Evolutionary conservation across 2,113 vertebrate genomes (phyloP), one percentile per base, ranked within the genome.

Genomic region (Athene noctua): DNA sequence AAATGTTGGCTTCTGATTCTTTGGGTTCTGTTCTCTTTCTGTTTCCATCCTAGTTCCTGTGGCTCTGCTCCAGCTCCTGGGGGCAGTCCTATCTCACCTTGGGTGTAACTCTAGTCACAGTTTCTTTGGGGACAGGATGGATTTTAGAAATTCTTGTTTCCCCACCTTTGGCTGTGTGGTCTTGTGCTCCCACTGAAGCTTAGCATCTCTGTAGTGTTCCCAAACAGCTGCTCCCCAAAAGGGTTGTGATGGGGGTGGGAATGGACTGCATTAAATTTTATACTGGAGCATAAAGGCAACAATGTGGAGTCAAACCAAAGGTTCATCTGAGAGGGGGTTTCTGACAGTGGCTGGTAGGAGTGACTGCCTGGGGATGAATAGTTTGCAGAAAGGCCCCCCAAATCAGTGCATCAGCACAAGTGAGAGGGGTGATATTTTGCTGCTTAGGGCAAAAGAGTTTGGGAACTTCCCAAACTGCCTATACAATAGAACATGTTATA

Each of bases 401-500:
- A 47, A 40, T 81, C 81, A 14, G 34, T 83, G 34, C 15, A 8
- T 36, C 15, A 44, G 52, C 52, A 34, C n/a, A 40, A n/a, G 38
- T 38, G 32, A n/a, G 80, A 40, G 16, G 12, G 52, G n/a, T 30
- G 55, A 44, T 54, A 32, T 46, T 87, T 42, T 74, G 55, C 77
- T 93, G 78, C 80, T 29, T 68, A 44, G 19, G 78, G 29, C 77
- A 51, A 61, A 42, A 47, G 40, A 49, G 62, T 52, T 71, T 57
- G 78, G 42, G 47, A 88, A 30, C 49, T 81, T 86, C 44, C 77
- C n/a, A 49, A 84, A 10, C 22, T 66, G 54, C 30, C 36, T 70
- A 0, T 36, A 2, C 16, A 44, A 6, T 21, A 46, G 55, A 52
- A 2, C 1, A 9, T 27, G 20, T 52, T 89, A 21, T 12, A 20